Evolutionary conservation across 2,113 vertebrate species (phyloP).

Genomic region (Ammospiza caudacuta): DNA sequence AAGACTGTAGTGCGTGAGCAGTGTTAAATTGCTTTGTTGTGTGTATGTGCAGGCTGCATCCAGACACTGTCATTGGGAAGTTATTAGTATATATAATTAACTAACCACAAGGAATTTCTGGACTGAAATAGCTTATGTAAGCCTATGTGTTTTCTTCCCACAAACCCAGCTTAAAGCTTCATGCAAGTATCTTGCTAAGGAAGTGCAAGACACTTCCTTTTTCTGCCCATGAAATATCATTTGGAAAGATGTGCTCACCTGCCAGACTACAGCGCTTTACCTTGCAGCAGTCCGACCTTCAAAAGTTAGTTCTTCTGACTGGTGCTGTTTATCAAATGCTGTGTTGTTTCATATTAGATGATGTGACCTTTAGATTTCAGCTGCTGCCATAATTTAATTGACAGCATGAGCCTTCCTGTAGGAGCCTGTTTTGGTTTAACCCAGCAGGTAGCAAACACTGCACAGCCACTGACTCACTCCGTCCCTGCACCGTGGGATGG

Average conservation of each 20-base stretch:
- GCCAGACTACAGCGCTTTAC: background rate
- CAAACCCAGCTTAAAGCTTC: background rate
- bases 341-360: background rate
- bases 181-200: background rate
- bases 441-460: background rate
- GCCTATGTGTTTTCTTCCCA: background rate
- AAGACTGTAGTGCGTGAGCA: background rate
- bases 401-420: background rate
- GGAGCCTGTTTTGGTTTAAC: background rate
- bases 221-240: background rate
- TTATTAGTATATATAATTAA: slow-evolving; percentile 26
- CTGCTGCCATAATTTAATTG: background rate
- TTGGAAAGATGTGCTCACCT: background rate
- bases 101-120: slow-evolving; percentile 22
- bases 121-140: slow-evolving; percentile 3
- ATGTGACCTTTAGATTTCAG: slow-evolving; percentile 23
- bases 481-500: fast-evolving
- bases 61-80: slow-evolving; percentile 8
- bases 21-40: background rate
- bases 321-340: background rate
- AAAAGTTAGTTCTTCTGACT: background rate
- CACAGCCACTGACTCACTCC: background rate
- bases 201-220: background rate
- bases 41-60: background rate
- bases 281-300: background rate